Conservation (phyloP, 1,140 invertebrate genomes). For the Lucilia sericata region DNA sequence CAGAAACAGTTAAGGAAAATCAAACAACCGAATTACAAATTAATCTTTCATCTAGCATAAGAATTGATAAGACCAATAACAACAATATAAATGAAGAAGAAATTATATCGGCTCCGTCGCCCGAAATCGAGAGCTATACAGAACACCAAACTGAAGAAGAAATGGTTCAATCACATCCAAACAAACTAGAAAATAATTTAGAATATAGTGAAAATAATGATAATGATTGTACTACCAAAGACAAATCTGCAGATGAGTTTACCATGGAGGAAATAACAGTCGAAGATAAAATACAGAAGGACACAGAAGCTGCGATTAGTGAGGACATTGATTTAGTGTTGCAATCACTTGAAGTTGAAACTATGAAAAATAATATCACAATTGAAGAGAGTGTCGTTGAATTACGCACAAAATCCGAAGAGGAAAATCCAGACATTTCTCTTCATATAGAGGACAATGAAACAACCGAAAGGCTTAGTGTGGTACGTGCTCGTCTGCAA, state of each 20-base stretch:
- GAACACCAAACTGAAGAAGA: slow-evolving; percentile 33
- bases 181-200: slow-evolving; percentile 45
- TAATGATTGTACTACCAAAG: slow-evolving; percentile 51
- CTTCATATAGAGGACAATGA: slow-evolving; percentile 13
- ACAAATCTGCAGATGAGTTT: slow-evolving; percentile 42
- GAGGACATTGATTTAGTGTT: background rate
- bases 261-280: slow-evolving; percentile 32
- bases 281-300: background rate
- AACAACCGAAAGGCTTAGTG: slow-evolving; percentile 48
- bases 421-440: background rate
- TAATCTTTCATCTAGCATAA: slow-evolving; percentile 31
- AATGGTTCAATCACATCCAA: slow-evolving; percentile 16
- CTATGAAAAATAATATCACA: background rate
- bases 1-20: background rate
- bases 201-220: slow-evolving; percentile 48
- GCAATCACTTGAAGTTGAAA: background rate
- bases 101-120: background rate
- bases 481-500: slow-evolving; percentile 52
- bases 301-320: background rate
- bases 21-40: slow-evolving; percentile 34
- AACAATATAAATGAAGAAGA: slow-evolving; percentile 25
- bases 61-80: slow-evolving; percentile 39
- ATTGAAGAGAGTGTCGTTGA: slow-evolving; percentile 15
- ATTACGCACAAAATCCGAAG: slow-evolving; percentile 40
- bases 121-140: background rate